Conservation (phyloP, 2,797 vertebrate genomes). For the Rhadinocentrus ornatus region DNA sequence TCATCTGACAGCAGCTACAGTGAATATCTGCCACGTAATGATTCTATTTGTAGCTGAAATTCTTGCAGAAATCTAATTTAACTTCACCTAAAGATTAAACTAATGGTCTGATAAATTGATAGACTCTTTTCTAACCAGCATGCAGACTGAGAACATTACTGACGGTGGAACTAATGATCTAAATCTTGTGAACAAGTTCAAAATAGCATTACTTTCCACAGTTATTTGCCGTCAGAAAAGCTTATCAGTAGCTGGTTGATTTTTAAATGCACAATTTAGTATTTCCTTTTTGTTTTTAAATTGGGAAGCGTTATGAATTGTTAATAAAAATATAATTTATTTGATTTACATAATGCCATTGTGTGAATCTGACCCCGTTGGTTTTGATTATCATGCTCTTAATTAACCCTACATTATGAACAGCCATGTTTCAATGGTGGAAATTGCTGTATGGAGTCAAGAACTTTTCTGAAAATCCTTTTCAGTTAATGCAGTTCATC, state of each 20-base stretch:
- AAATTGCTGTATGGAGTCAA: too few species aligned
- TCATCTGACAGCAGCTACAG: conserved; percentile 31
- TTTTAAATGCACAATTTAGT: background rate
- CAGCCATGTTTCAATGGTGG: too few species aligned
- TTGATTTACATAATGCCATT: too few species aligned
- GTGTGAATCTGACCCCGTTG: too few species aligned
- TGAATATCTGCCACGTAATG: conserved; percentile 9
- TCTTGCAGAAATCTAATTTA: too few species aligned
- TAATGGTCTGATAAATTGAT: conserved; percentile 4
- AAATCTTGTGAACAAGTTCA: background rate
- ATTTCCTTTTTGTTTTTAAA: too few species aligned
- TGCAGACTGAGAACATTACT: background rate
- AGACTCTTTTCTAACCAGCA: background rate
- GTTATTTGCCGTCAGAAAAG: background rate
- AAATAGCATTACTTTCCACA: background rate
- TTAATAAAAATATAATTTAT: too few species aligned
- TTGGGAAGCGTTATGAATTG: too few species aligned
- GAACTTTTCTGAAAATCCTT: too few species aligned
- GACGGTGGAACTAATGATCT: background rate
- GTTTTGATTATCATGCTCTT: too few species aligned
- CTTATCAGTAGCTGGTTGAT: background rate
- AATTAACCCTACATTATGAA: too few species aligned
- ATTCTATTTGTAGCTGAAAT: conserved; percentile 35
- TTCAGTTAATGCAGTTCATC: too few species aligned
- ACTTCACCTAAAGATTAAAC: conserved; percentile 17